Evolutionary conservation across 2,888 invertebrate genomes (phyloP).

Genomic region (Ctenicera cuprea): DNA sequence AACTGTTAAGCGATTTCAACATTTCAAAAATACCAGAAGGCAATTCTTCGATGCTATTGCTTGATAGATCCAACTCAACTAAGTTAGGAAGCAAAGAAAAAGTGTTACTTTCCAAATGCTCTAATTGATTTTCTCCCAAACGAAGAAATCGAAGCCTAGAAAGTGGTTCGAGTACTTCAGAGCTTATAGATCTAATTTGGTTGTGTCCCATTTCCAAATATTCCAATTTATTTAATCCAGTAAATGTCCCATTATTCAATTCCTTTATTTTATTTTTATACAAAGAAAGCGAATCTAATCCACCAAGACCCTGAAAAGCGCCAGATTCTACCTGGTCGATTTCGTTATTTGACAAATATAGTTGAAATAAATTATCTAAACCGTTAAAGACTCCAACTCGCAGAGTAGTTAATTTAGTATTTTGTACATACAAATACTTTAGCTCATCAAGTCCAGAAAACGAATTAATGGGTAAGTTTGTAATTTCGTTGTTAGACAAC

Average conservation of each 20-base stretch:
- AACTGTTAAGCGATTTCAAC: neutral
- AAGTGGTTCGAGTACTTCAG: neutral
- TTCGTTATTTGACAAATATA: slow-evolving; percentile 32
- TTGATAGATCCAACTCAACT: slow-evolving; percentile 5
- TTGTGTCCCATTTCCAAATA: slow-evolving; percentile 41
- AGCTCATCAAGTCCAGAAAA: neutral
- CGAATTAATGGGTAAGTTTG: neutral
- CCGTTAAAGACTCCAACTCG: slow-evolving; percentile 13
- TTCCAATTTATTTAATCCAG: slow-evolving; percentile 30
- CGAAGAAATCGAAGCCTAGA: neutral
- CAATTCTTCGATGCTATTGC: slow-evolving; percentile 2
- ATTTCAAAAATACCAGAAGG: slow-evolving; percentile 16
- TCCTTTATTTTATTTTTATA: slow-evolving; percentile 35
- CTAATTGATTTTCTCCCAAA: slow-evolving; percentile 14
- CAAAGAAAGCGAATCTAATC: slow-evolving; percentile 28
- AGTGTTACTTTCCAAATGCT: slow-evolving; percentile 9
- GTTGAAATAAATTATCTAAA: slow-evolving; percentile 16
- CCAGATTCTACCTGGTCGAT: slow-evolving; percentile 32
- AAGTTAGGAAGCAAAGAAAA: slow-evolving; percentile 1
- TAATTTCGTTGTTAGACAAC: slow-evolving; percentile 18
- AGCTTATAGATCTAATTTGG: slow-evolving; percentile 2
- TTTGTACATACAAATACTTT: slow-evolving; percentile 11
- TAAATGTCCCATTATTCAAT: slow-evolving; percentile 17
- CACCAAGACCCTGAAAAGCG: slow-evolving; percentile 31
- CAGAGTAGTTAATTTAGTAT: slow-evolving; percentile 25